Percentiles rank a stretch among this genome's conserved stretches.
Conservation (phyloP, 2,888 invertebrate genomes). For the Yponomeuta cagnagella region DNA sequence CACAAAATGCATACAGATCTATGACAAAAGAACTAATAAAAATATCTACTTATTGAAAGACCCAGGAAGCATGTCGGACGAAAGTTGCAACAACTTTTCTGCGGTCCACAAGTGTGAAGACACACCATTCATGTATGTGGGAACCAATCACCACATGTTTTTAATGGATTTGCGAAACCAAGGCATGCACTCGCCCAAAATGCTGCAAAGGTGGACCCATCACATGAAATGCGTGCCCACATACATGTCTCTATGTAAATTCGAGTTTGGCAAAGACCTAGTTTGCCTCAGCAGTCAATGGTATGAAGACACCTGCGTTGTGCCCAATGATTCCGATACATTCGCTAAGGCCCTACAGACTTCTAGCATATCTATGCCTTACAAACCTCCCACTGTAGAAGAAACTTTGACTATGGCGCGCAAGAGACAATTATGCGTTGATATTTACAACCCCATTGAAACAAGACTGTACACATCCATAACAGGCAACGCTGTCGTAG, state of each 20-base stretch:
- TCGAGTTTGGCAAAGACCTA: conserved; percentile 51
- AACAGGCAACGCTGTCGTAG: conserved; percentile 43
- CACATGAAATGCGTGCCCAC: conserved; percentile 70
- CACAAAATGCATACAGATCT: conserved; percentile 43
- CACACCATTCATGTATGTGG: conserved; percentile 46
- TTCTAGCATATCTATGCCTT: conserved; percentile 46
- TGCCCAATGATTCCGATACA: conserved; percentile 47
- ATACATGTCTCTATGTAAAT: conserved; percentile 48
- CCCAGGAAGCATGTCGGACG: conserved; percentile 40
- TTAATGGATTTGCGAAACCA: conserved; percentile 49
- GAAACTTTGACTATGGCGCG: conserved; percentile 45
- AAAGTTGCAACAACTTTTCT: conserved; percentile 49
- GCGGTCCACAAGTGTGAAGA: conserved; percentile 43
- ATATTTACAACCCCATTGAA: conserved; percentile 47
- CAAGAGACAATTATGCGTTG: conserved; percentile 42
- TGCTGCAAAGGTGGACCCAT: conserved; percentile 74
- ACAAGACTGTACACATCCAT: conserved; percentile 45
- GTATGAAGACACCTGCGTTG: conserved; percentile 58
- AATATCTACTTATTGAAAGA: conserved; percentile 39
- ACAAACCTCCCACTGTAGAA: conserved; percentile 51
- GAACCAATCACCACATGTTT: conserved; percentile 55
- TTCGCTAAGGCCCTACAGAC: conserved; percentile 32
- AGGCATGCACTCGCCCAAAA: conserved; percentile 31
- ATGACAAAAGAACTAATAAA: conserved; percentile 56
- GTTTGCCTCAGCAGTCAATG: conserved; percentile 58